Base-by-base conservation (phyloP, 2,797 vertebrate species). In the Emys orbicularis region DNA sequence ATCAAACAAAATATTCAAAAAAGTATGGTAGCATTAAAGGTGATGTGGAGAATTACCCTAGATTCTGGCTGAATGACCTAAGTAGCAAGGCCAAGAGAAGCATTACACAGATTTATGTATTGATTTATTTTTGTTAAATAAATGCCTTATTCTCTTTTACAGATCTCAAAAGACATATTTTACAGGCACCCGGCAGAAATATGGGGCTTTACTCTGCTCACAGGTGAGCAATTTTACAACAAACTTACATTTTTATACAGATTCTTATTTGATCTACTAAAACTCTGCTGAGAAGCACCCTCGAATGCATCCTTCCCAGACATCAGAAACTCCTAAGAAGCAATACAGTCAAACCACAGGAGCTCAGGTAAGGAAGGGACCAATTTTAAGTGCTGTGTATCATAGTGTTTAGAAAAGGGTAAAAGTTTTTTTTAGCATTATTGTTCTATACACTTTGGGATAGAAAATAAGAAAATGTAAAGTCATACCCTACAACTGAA, bases 1-100 rank as follows among this genome's bases (percentile, higher is more conserved):
- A 59, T 94, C 90, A 91, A 94, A 86, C 93, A 95, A 96, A 97
- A 94, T 25, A 94, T 79, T 94, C 90, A 90, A 91, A 86, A 95
- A 94, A 65, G 19, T 83, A 56, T 93, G 81, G 31, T 53, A 50
- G n/a, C 65, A 88, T 84, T 84, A 84, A 94, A 95, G 81, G 83
- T 68, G 5, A 94, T 92, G n/a, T 2, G 25, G 88, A 94, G 93
- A 95, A 95, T 79, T 56, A 87, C 81, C 34, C 54, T 68, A 79
- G 80, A 84, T 91, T 87, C 96, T 56, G 0, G 49, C 89, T 91
- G 61, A 74, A 84, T 89, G 59, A 88, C 53, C 57, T 13, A 74
- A 74, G 49, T 27, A 93, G 79, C 50, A 77, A 79, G 79, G 49
- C 72, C 87, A 91, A 86, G 18, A 81, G 7, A 37, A 37, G 84